Percentiles rank a stretch among this genome's conserved stretches.
Evolutionary conservation across 2,113 vertebrate species (phyloP).

Genomic region (Pogona vitticeps): DNA sequence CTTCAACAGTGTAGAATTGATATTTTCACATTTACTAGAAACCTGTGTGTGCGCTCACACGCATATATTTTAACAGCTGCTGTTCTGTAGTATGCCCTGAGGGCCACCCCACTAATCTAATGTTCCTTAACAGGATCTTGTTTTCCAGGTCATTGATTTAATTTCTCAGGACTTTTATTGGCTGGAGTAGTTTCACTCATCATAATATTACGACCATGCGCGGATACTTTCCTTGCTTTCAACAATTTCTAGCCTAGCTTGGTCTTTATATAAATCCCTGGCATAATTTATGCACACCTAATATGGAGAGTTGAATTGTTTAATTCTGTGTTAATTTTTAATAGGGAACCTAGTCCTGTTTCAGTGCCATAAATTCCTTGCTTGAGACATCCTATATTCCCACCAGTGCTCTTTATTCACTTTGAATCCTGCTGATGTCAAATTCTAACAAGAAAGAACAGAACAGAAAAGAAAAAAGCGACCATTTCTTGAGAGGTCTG

Average conservation of each 20-base stretch:
- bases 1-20: not conserved
- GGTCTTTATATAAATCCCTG: slow-evolving; percentile 13
- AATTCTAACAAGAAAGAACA: not conserved
- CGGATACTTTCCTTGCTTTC: not conserved
- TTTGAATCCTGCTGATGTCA: not conserved
- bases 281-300: slow-evolving; percentile 10
- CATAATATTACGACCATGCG: not conserved
- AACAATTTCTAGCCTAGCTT: not conserved
- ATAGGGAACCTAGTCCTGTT: not conserved
- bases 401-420: not conserved
- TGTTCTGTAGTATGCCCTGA: slow-evolving; percentile 19
- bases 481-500: no score
- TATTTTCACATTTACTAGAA: not conserved
- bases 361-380: not conserved
- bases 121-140: slow-evolving; percentile 27
- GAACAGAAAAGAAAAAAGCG: no score
- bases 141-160: slow-evolving; percentile 21
- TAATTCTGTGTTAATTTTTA: slow-evolving; percentile 4
- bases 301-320: not conserved
- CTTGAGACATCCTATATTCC: not conserved
- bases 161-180: slow-evolving; percentile 32
- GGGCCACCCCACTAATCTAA: not conserved
- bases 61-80: not conserved
- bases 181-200: slow-evolving; percentile 5
- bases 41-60: not conserved